Evolutionary conservation across 1,140 invertebrate genomes (phyloP).

Genomic region (Limonius californicus): DNA sequence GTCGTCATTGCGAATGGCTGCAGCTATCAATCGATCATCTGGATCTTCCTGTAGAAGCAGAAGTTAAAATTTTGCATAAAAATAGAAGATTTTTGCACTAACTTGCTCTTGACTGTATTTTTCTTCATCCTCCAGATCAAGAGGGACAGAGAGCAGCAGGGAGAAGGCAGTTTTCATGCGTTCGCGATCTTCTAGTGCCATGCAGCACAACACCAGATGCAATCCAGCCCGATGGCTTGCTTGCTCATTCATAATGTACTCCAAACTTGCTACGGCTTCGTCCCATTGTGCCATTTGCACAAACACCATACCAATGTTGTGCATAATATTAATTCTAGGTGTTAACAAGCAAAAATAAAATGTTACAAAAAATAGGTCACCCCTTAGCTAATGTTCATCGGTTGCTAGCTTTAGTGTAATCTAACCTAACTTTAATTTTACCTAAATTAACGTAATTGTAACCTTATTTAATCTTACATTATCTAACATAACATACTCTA

Average conservation of each 20-base stretch:
- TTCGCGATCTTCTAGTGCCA: constrained; percentile 88
- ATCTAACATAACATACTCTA: no score
- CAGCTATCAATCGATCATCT: constrained; percentile 66
- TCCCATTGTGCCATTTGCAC: constrained; percentile 94
- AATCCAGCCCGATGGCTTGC: constrained; percentile 79
- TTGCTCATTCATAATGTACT: constrained; percentile 96
- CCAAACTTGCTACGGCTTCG: constrained; percentile 94
- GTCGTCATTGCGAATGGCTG: constrained; percentile 77
- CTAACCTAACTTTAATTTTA: no score
- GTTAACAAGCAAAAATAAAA: no score
- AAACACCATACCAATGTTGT: constrained; percentile 95
- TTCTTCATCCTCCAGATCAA: constrained; percentile 80
- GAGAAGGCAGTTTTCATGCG: constrained; percentile 93
- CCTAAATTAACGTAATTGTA: no score
- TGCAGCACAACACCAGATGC: constrained; percentile 90
- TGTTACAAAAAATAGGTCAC: no score
- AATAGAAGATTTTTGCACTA: background rate
- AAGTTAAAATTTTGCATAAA: background rate
- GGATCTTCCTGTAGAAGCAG: constrained; percentile 65
- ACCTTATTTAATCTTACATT: no score
- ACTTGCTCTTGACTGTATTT: constrained; percentile 57
- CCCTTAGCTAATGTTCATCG: no score
- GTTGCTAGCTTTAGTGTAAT: no score
- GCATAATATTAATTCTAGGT: constrained; percentile 96
- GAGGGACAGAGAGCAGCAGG: constrained; percentile 81